phyloP scores from a whole-genome alignment of 1,140 invertebrate species.

The Sycophaga agraensis region DNA sequence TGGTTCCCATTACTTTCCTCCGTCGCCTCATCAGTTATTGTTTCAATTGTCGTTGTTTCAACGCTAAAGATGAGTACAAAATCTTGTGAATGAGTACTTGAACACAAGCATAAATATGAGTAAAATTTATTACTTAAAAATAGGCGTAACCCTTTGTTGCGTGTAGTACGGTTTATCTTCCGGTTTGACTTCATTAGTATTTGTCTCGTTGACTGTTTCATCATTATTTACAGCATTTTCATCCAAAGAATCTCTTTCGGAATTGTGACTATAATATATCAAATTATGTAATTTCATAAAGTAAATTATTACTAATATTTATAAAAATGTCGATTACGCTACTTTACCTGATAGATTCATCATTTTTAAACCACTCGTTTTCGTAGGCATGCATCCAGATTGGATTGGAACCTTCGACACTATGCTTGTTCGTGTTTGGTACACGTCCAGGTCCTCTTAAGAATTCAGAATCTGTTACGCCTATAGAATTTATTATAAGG shows the following conservation, averaged over 20 bases:
- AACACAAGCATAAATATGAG: too few species aligned
- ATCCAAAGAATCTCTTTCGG: constrained; percentile 82
- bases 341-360: constrained; percentile 76
- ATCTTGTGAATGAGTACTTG: not conserved
- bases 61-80: too few species aligned
- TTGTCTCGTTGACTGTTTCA: constrained; percentile 59
- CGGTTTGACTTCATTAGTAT: constrained; percentile 58
- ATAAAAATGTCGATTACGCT: not conserved
- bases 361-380: constrained; percentile 92
- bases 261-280: constrained; percentile 64
- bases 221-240: constrained; percentile 78
- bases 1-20: constrained; percentile 44
- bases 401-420: constrained; percentile 89
- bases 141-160: constrained; percentile 57
- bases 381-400: constrained; percentile 94
- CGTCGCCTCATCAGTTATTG: constrained; percentile 51
- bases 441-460: constrained; percentile 73
- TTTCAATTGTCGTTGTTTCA: constrained; percentile 36
- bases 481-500: too few species aligned
- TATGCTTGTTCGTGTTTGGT: constrained; percentile 93
- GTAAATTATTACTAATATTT: too few species aligned
- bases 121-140: constrained; percentile 47
- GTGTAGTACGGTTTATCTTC: constrained; percentile 65
- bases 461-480: constrained; percentile 70
- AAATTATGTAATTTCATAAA: not conserved